A percentile compares a stretch with the other conserved stretches of the same genome.
phyloP scores from a whole-genome alignment of 2,888 invertebrate genomes.

The Thymelicus acteon region DNA sequence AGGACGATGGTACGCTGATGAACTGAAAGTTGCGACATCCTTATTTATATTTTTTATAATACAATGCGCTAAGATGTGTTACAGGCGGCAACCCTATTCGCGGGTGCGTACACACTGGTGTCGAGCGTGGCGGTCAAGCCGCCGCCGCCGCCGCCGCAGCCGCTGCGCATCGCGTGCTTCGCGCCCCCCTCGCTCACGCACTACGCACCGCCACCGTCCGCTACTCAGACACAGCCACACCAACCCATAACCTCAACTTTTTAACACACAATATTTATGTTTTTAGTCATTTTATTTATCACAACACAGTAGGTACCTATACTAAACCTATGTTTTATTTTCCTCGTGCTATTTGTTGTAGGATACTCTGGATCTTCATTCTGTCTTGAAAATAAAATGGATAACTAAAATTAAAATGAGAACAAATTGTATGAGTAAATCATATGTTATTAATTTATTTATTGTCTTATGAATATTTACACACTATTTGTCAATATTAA shows the following conservation, averaged over 20 bases:
- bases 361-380: background rate
- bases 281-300: no score
- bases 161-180: constrained; percentile 63
- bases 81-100: constrained; percentile 70
- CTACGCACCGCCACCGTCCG: constrained; percentile 31
- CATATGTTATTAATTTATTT: constrained; percentile 38
- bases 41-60: no score
- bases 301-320: no score
- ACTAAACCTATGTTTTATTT: no score
- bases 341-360: no score
- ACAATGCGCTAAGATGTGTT: background rate
- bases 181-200: constrained; percentile 47
- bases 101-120: constrained; percentile 65
- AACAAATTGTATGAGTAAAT: constrained; percentile 36
- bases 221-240: constrained; percentile 4
- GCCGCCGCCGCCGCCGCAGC: constrained; percentile 49
- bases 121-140: constrained; percentile 56
- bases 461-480: constrained; percentile 39
- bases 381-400: constrained; percentile 5
- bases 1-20: no score
- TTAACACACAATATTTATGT: background rate
- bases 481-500: constrained; percentile 34
- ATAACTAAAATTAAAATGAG: constrained; percentile 33
- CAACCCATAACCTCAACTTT: background rate
- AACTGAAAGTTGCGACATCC: no score